phyloP scores from a whole-genome alignment of 1,140 invertebrate genomes.

The Drosophila erecta region DNA sequence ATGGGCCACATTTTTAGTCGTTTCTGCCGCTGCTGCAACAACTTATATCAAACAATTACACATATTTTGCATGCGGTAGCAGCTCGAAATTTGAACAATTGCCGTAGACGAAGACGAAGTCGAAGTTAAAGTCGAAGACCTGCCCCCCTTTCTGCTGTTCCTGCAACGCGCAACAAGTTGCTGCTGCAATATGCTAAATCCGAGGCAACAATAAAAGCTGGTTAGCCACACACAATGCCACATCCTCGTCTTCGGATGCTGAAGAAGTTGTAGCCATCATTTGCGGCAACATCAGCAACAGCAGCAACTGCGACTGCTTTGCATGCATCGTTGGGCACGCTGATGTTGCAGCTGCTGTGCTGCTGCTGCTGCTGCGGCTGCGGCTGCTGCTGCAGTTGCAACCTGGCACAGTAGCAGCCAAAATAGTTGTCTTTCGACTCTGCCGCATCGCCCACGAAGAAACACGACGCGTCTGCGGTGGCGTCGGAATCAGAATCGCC shows the following conservation, averaged over 20 bases:
- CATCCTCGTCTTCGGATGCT: conserved; percentile 55
- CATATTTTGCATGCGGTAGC: conserved; percentile 80
- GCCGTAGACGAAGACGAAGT: conserved; percentile 42
- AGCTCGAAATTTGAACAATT: conserved; percentile 66
- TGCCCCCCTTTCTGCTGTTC: conserved; percentile 3
- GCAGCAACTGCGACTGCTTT: conserved; percentile 13
- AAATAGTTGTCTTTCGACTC: conserved; percentile 65
- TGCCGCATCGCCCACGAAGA: conserved; percentile 69
- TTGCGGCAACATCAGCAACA: conserved; percentile 22
- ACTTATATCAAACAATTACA: conserved; percentile 84
- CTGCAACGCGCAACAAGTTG: conserved; percentile 37
- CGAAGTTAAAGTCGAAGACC: conserved; percentile 26
- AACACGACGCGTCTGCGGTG: conserved; percentile 73
- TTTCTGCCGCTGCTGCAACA: conserved; percentile 58
- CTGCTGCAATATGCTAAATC: conserved; percentile 60
- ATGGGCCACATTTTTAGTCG: conserved; percentile 81
- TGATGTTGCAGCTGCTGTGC: conserved; percentile 11
- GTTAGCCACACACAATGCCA: conserved; percentile 54
- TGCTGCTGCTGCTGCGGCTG: conserved; percentile 5
- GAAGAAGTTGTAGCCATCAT: conserved; percentile 59
- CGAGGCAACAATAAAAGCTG: conserved; percentile 37
- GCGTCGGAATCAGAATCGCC: conserved; percentile 57
- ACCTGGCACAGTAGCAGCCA: conserved; percentile 73
- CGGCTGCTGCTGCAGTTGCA: conserved; percentile 26
- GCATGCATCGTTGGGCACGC: conserved; percentile 14